These are phyloP conservation scores for Acanthosepion esculentum DNA, from an alignment of 2,888 invertebrate species.

Conservation along the genomic window DNA sequence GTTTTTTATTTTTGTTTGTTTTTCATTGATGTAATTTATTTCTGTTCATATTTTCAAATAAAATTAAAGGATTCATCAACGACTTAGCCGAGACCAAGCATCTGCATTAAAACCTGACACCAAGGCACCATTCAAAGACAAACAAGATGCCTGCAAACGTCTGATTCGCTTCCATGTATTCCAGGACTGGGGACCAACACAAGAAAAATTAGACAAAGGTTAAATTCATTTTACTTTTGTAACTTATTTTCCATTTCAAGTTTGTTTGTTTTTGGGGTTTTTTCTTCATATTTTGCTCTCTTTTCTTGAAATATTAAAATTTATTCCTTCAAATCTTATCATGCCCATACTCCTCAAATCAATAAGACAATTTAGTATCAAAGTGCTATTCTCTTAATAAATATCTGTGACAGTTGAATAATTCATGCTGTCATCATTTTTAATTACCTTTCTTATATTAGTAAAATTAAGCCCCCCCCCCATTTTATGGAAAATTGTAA, in stretches of 20 bases:
- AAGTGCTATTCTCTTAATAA: too few species aligned
- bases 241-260: background rate
- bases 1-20: too few species aligned
- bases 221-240: slow-evolving; percentile 76
- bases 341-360: too few species aligned
- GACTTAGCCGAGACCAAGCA: slow-evolving; percentile 84
- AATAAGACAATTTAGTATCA: too few species aligned
- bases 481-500: too few species aligned
- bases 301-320: background rate
- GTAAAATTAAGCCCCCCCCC: too few species aligned
- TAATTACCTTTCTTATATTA: too few species aligned
- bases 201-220: slow-evolving; percentile 78
- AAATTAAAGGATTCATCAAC: slow-evolving; percentile 83
- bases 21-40: background rate
- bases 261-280: background rate
- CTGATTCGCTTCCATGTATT: slow-evolving; percentile 86
- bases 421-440: too few species aligned
- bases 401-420: too few species aligned
- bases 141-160: slow-evolving; percentile 84
- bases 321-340: background rate
- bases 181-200: slow-evolving; percentile 78
- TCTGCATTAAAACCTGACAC: slow-evolving; percentile 85
- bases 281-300: background rate
- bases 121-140: slow-evolving; percentile 80
- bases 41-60: background rate